These are phyloP conservation scores for Petrosia ficiformis DNA, from an alignment of 37 sponge, comb jelly and placozoan species.

Conservation along the genomic window DNA sequence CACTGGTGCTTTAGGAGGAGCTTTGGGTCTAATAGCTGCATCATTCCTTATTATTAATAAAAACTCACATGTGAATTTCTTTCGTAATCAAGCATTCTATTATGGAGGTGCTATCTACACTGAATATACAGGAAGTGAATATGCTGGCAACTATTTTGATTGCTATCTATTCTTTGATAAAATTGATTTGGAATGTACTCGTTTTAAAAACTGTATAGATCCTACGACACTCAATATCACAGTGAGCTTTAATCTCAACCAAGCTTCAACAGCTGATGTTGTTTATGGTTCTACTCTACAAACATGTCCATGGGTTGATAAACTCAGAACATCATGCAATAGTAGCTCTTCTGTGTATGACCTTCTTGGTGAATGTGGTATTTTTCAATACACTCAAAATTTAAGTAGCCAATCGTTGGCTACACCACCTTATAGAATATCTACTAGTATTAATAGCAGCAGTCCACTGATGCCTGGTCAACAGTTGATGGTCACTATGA, in stretches of 20 bases:
- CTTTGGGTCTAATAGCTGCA: neutral
- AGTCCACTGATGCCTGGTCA: conserved; percentile 17
- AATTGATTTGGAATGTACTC: neutral
- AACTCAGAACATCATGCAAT: neutral
- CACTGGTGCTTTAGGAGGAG: conserved; percentile 42
- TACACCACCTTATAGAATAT: neutral
- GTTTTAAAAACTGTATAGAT: conserved; percentile 11
- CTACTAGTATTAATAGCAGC: neutral
- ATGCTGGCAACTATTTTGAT: neutral
- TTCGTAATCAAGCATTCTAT: conserved; percentile 18
- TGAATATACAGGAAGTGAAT: neutral
- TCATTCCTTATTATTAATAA: conserved; percentile 19
- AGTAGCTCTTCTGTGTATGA: neutral
- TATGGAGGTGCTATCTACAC: conserved; percentile 48
- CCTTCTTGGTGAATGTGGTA: neutral
- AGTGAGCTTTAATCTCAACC: conserved; percentile 18
- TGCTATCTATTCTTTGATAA: conserved; percentile 47
- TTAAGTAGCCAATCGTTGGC: neutral
- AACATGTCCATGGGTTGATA: conserved; percentile 28
- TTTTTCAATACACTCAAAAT: conserved; percentile 7
- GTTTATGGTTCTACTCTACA: conserved; percentile 48
- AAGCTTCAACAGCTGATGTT: conserved; percentile 12
- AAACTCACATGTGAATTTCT: conserved; percentile 2
- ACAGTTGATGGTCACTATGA: neutral
- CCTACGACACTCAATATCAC: conserved; percentile 6